Evolutionary conservation across 2,888 invertebrate genomes (phyloP), one percentile per base, ranked within the genome.

Genomic region (Ectropis crepuscularia): DNA sequence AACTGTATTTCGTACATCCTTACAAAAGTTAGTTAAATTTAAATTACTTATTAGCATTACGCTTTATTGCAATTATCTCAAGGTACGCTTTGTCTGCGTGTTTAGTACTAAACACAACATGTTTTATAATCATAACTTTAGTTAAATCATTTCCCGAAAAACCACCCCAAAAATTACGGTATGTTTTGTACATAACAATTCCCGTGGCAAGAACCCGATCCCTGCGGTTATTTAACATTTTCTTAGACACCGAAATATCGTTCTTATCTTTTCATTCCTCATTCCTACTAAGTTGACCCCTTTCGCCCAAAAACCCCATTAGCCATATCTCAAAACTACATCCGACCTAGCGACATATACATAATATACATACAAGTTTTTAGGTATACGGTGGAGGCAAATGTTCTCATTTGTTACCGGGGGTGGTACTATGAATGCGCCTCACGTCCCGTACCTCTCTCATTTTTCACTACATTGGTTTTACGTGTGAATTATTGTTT

Each of bases 401-500:
- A 86, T 83, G 82, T 76, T 76, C 86, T 89, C 90, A 88, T 90
- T 90, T 88, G 88, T 91, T 87, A 89, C 83, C 78, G 58, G 75
- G 77, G 78, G 79, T 78, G 78, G 74, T 71, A 73, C 70, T 77
- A 72, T 70, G 82, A 80, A 90, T 86, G 86, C 90, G 75, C 79
- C 79, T 82, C 91, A 91, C 92, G 92, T 92, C 71, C 80, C 70
- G 77, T 78, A 80, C 85, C 87, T 86, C 87, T 86, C 91, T 89
- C 90, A 92, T 92, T 92, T 92, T 92, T 91, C 92, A 92, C 88
- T 91, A 91, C 92, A 92, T 92, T 92, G 92, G 88, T 89, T 90
- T 90, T 90, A 89, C 90, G 88, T 90, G 90, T 90, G 88, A 92
- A 89, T 90, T 90, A 91, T 90, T 89, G 90, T 89, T 85, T 87